Evolutionary conservation across 1,140 invertebrate genomes (phyloP).

Genomic region (Drosophila truncata): DNA sequence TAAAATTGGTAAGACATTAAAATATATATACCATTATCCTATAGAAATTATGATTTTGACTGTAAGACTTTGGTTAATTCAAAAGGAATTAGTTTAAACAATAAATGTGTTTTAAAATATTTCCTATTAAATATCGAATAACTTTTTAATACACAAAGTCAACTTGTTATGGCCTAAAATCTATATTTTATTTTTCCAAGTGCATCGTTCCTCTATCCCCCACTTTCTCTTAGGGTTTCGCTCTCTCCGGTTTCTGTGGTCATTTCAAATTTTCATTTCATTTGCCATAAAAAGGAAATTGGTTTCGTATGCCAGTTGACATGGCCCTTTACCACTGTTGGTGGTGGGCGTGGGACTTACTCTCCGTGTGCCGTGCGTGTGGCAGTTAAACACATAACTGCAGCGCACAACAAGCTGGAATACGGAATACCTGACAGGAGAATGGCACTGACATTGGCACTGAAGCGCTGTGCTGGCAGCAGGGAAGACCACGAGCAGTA

Average conservation of each 20-base stretch:
- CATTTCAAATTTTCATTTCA: constrained; percentile 84
- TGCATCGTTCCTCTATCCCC: not conserved
- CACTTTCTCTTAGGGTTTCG: constrained; percentile 1
- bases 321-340: constrained; percentile 38
- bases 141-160: not conserved
- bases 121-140: not conserved
- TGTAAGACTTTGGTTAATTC: not conserved
- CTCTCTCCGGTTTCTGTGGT: constrained; percentile 65
- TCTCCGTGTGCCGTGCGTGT: constrained; percentile 17
- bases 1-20: not conserved
- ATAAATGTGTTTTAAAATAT: not conserved
- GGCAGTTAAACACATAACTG: constrained; percentile 44
- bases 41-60: not conserved
- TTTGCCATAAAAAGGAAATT: constrained; percentile 84
- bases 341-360: constrained; percentile 6
- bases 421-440: constrained; percentile 49
- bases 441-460: constrained; percentile 17
- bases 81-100: not conserved
- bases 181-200: constrained; percentile 2
- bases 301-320: constrained; percentile 78
- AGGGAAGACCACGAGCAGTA: not conserved
- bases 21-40: rapidly evolving
- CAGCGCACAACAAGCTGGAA: constrained; percentile 47
- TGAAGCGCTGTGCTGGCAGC: no score
- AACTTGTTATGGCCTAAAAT: not conserved